A percentile compares a stretch with the other conserved stretches of the same genome.
Evolutionary conservation across 2,888 invertebrate species (phyloP).

Genomic region (Platycnemis pennipes): DNA sequence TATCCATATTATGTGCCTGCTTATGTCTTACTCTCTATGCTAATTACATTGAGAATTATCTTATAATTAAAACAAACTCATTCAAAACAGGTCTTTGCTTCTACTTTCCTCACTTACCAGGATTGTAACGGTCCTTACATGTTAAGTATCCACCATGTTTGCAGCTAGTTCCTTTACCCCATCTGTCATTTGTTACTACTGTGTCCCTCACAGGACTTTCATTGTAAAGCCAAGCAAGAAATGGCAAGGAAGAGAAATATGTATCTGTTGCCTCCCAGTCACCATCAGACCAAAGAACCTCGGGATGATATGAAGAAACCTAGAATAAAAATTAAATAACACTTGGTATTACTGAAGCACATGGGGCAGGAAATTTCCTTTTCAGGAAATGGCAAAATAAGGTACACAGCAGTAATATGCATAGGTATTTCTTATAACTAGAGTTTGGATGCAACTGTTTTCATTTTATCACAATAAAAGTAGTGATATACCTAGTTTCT

Average conservation of each 20-base stretch:
- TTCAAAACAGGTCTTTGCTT: no score
- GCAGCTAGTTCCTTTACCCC: constrained; percentile 91
- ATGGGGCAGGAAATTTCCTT: background rate
- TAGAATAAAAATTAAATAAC: constrained; percentile 69
- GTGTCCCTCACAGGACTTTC: constrained; percentile 93
- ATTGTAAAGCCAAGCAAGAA: constrained; percentile 96
- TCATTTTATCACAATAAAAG: no score
- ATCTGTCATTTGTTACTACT: constrained; percentile 96
- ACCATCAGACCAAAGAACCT: constrained; percentile 96
- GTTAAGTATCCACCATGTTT: constrained; percentile 94
- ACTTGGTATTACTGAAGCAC: background rate
- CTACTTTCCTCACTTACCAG: constrained; percentile 82
- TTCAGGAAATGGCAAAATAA: background rate
- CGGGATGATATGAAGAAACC: constrained; percentile 81
- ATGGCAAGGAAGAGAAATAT: constrained; percentile 92
- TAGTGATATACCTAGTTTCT: no score
- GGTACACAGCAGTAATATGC: background rate
- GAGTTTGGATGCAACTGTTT: no score
- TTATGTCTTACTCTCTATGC: no score
- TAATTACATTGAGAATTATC: no score
- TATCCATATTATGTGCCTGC: no score
- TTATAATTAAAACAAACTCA: no score
- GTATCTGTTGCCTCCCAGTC: constrained; percentile 93
- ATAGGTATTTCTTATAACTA: no score
- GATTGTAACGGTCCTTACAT: constrained; percentile 91